Evolutionary conservation across 2,113 vertebrate species (phyloP).

Genomic region (Ptyas mucosa): DNA sequence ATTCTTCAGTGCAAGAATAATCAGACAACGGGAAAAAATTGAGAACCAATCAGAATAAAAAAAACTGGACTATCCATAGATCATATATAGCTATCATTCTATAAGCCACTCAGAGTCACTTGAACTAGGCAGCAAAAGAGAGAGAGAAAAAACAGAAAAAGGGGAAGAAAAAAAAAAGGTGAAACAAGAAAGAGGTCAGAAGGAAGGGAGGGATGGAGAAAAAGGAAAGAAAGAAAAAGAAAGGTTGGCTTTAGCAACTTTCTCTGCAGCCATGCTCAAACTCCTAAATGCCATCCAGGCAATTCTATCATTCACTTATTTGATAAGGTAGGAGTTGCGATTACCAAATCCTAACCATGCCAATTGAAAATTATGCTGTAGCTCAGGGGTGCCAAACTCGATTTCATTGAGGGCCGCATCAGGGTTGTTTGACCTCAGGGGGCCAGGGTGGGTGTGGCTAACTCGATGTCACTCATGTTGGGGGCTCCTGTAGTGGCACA

Average conservation of each 20-base stretch:
- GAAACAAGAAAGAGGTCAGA: no score
- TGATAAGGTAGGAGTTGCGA: neutral
- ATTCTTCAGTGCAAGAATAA: conserved; percentile 63
- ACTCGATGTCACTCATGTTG: no score
- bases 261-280: neutral
- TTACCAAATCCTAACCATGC: neutral
- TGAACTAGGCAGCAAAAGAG: neutral
- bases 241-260: neutral
- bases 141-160: no score
- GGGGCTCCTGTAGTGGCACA: no score
- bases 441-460: no score
- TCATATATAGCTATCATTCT: neutral
- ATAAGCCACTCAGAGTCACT: neutral
- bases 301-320: neutral
- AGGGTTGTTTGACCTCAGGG: no score
- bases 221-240: no score
- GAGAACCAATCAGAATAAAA: neutral
- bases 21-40: neutral
- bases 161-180: no score
- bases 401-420: no score
- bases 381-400: no score
- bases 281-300: no score
- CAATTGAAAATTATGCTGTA: neutral
- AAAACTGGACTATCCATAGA: neutral
- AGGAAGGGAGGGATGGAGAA: no score